phyloP scores from a whole-genome alignment of 2,888 invertebrate species.

The Rotaria magnacalcarata region DNA sequence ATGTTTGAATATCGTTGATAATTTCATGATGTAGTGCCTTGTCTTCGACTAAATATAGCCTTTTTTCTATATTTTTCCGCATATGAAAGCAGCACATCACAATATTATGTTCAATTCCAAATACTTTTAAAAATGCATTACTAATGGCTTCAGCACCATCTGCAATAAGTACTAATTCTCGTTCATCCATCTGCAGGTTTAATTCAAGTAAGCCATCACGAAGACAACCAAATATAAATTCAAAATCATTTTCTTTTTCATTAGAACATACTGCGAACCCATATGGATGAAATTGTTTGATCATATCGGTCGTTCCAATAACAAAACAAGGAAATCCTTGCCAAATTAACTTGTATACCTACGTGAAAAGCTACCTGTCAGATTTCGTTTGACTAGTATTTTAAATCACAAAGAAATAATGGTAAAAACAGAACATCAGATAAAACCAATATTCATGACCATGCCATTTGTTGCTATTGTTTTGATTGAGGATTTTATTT shows the following conservation, averaged over 20 bases:
- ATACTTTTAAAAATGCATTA: background rate
- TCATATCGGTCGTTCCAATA: constrained; percentile 14
- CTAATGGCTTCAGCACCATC: constrained; percentile 8
- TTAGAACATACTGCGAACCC: constrained; percentile 36
- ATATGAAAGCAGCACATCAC: background rate
- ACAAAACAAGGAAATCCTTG: constrained; percentile 37
- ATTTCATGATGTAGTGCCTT: too few species aligned
- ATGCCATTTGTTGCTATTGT: too few species aligned
- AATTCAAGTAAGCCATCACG: background rate
- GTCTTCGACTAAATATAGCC: too few species aligned
- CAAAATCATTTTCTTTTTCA: constrained; percentile 32
- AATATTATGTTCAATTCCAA: background rate
- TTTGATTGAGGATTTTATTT: too few species aligned
- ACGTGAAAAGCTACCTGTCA: too few species aligned
- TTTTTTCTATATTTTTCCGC: background rate
- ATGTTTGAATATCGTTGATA: too few species aligned
- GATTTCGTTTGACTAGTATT: too few species aligned
- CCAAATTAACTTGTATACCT: constrained; percentile 35
- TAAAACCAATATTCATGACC: too few species aligned
- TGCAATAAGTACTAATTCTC: background rate
- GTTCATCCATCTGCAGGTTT: background rate
- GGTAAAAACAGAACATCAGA: too few species aligned
- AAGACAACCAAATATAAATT: background rate
- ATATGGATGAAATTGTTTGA: constrained; percentile 28
- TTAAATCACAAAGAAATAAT: too few species aligned